These are phyloP conservation scores for Oreochromis tanganicae DNA, from an alignment of 2,113 vertebrate genomes.

Conservation along the genomic window DNA sequence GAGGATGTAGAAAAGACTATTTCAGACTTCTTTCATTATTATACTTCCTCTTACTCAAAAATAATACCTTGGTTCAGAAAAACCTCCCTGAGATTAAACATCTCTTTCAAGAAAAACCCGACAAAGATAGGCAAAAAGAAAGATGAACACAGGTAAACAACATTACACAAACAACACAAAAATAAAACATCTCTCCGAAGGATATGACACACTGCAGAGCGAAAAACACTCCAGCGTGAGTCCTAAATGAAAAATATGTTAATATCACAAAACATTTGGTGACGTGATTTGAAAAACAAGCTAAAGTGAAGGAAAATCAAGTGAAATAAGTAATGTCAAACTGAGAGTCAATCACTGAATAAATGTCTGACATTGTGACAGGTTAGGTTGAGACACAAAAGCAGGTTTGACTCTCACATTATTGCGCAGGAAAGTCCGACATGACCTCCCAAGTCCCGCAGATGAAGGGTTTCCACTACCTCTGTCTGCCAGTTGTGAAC, in stretches of 20 bases:
- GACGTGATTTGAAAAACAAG: not conserved
- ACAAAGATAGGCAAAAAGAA: not conserved
- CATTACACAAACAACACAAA: not conserved
- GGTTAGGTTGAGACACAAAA: not conserved
- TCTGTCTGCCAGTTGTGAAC: slow-evolving; percentile 21
- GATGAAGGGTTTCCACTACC: not conserved
- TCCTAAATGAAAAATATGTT: not conserved
- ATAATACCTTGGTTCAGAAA: not conserved
- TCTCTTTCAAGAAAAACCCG: not conserved
- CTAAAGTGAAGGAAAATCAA: not conserved
- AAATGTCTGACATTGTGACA: not conserved
- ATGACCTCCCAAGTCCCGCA: not conserved
- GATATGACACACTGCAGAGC: not conserved
- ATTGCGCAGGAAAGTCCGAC: not conserved
- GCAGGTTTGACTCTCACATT: not conserved
- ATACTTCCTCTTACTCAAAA: not conserved
- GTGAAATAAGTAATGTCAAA: not conserved
- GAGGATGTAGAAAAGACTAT: not conserved
- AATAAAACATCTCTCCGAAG: not conserved
- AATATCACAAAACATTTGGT: not conserved
- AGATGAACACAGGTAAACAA: not conserved
- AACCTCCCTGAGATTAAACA: not conserved
- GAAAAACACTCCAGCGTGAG: not conserved
- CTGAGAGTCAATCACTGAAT: not conserved
- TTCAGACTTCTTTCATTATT: not conserved